These are phyloP conservation scores for Palythoa grandis DNA, from an alignment of 92 coral and sea anemone genomes.

Conservation along the genomic window DNA sequence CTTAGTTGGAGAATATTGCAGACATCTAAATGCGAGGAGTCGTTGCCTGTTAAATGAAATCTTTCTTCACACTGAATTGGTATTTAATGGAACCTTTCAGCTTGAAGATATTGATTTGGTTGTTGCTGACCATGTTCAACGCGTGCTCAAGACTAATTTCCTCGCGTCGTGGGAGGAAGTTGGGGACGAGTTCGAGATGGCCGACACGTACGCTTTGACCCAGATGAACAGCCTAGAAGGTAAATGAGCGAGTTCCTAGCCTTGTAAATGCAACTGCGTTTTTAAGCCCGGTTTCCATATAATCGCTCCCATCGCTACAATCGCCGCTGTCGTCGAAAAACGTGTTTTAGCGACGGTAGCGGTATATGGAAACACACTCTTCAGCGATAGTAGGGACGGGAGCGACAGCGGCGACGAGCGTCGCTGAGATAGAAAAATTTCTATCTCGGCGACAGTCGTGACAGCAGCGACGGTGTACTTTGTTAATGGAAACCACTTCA, in stretches of 20 bases:
- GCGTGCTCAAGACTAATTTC: slow-evolving; percentile 92
- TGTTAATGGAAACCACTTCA: too few relatives aligned
- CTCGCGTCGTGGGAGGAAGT: slow-evolving; percentile 99
- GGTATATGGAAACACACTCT: too few relatives aligned
- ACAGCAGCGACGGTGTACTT: too few relatives aligned
- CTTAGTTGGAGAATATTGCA: not conserved
- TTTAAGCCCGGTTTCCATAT: too few relatives aligned
- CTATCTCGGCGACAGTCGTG: too few relatives aligned
- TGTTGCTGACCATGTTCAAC: slow-evolving; percentile 97
- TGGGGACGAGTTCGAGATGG: slow-evolving; percentile 93
- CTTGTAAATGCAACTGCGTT: not conserved
- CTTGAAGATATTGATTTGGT: slow-evolving; percentile 94
- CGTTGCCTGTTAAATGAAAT: not conserved
- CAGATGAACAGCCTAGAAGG: slow-evolving; percentile 97
- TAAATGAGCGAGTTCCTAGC: slow-evolving; percentile 21
- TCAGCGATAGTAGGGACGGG: too few relatives aligned
- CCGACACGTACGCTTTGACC: slow-evolving; percentile 95
- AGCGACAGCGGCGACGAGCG: too few relatives aligned
- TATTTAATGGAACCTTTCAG: slow-evolving; percentile 34
- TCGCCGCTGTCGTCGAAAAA: too few relatives aligned
- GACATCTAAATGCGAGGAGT: not conserved
- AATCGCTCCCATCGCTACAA: too few relatives aligned
- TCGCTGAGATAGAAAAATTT: too few relatives aligned
- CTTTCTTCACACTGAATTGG: not conserved
- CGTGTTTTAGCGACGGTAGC: too few relatives aligned